Evolutionary conservation across 23 tunicate genomes (phyloP).

Genomic region (Clavelina lepadiformis): DNA sequence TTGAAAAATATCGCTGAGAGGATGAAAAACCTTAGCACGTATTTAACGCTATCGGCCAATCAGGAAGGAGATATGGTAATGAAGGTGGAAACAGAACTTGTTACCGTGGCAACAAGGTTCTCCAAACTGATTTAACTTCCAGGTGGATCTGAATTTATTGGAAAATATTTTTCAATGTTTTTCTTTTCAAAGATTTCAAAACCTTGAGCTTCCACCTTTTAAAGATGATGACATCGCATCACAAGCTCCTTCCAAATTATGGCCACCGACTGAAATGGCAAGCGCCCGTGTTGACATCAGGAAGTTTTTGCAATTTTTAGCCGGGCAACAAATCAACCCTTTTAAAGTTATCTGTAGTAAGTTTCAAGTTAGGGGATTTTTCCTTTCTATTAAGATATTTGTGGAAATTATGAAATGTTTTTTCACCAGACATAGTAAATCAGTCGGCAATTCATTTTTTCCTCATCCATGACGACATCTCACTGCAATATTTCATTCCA

Average conservation of each 20-base stretch:
- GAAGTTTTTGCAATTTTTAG: slow-evolving; percentile 74
- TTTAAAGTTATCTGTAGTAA: slow-evolving; percentile 91
- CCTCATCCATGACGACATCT: slow-evolving; percentile 79
- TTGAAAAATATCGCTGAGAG: slow-evolving; percentile 80
- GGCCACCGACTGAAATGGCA: slow-evolving; percentile 74
- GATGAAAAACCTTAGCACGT: slow-evolving; percentile 74
- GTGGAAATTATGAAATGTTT: too few species aligned
- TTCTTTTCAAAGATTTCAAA: slow-evolving; percentile 82
- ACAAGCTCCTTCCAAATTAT: slow-evolving; percentile 35
- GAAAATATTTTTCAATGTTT: background rate
- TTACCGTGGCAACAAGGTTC: slow-evolving; percentile 70
- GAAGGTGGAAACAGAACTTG: slow-evolving; percentile 64
- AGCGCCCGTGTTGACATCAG: slow-evolving; percentile 64
- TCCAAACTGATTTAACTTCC: too few species aligned
- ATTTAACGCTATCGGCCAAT: slow-evolving; percentile 59
- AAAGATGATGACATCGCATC: slow-evolving; percentile 29
- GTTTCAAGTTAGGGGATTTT: too few species aligned
- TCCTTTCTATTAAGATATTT: too few species aligned
- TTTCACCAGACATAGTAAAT: slow-evolving; percentile 80
- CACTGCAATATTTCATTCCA: slow-evolving; percentile 90
- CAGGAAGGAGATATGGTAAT: slow-evolving; percentile 73
- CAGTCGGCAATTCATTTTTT: slow-evolving; percentile 69
- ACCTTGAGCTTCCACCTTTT: slow-evolving; percentile 40
- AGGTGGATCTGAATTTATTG: background rate
- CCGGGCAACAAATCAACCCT: slow-evolving; percentile 85